Evolutionary conservation across 1,140 invertebrate species (phyloP), one percentile per base, ranked within the genome.

Genomic region (Trinorchestia longiramus): DNA sequence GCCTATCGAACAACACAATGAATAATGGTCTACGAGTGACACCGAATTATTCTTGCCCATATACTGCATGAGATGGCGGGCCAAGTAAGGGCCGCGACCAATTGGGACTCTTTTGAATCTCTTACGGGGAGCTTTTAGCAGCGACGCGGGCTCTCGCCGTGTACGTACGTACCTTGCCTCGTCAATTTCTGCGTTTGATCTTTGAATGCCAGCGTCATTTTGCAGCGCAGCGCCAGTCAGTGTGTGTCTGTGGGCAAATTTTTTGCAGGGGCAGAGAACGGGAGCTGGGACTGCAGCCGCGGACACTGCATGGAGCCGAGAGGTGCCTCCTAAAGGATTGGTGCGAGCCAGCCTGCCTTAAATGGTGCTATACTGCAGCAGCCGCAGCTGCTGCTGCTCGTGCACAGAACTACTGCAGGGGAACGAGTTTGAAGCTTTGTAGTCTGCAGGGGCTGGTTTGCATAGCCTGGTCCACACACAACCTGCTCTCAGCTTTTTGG

Each of bases 1-100:
- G 92, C 92, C 92, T 94, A 94, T 94, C 92, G 43, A 94, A 94
- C 92, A 94, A 94, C 92, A 94, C 92, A 94, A 94, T 94, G 92
- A 94, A 94, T 94, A 94, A 94, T 94, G 92, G 92, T 94, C 92
- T 94, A 94, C 92, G 92, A 94, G 92, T 94, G 92, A 94, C 92
- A 94, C 92, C 92, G 44, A 47, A 94, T 44, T 47, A 94, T 94
- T 94, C 92, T 94, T 94, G 43, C 43, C 92, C 92, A 94, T 94
- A 94, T 94, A 94, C 92, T 94, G 92, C 92, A 94, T 44, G 43
- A 11, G 44, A 94, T 94, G 92, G 92, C 92, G 44, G 11, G 40
- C 92, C 92, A 94, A 43, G 92, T 94, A 47, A 94, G 92, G 92
- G 92, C 44, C 92, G 92, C 6, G 92, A 94, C 92, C 92, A 94